These are phyloP conservation scores for Tragulus kanchil DNA, from an alignment of 2,113 vertebrate genomes.

Conservation along the genomic window DNA sequence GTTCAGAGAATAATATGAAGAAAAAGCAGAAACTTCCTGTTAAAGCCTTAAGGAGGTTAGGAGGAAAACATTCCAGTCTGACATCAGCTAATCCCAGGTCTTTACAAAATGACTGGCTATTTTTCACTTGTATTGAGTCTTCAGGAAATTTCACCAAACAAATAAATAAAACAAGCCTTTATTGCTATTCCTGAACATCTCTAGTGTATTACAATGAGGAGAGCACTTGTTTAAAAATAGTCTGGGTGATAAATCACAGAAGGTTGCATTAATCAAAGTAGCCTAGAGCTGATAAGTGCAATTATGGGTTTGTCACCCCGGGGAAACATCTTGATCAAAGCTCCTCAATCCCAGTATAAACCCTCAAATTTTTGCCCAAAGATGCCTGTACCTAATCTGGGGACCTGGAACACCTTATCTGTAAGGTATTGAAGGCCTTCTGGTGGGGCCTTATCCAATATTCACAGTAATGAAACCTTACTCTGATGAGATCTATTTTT, in stretches of 20 bases:
- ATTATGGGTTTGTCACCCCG: slow-evolving; percentile 79
- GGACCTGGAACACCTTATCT: slow-evolving; percentile 49
- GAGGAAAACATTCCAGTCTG: background rate
- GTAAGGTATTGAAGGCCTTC: slow-evolving; percentile 49
- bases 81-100: background rate
- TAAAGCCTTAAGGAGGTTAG: background rate
- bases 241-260: slow-evolving; percentile 71
- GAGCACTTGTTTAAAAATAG: slow-evolving; percentile 69
- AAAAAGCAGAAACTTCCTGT: background rate
- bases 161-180: background rate
- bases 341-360: slow-evolving; percentile 46
- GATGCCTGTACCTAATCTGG: slow-evolving; percentile 53
- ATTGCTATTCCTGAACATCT: slow-evolving; percentile 42
- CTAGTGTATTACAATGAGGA: slow-evolving; percentile 42
- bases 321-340: slow-evolving; percentile 64
- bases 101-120: background rate
- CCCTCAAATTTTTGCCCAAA: slow-evolving; percentile 48
- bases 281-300: slow-evolving; percentile 74
- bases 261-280: slow-evolving; percentile 74
- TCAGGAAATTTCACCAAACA: slow-evolving; percentile 31
- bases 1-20: background rate
- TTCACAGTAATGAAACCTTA: background rate
- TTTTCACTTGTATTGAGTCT: slow-evolving; percentile 4
- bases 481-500: slow-evolving; percentile 51
- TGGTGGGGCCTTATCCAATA: slow-evolving; percentile 19